Base-by-base conservation (phyloP, 2,888 invertebrate genomes). In the Aporophyla nigra region DNA sequence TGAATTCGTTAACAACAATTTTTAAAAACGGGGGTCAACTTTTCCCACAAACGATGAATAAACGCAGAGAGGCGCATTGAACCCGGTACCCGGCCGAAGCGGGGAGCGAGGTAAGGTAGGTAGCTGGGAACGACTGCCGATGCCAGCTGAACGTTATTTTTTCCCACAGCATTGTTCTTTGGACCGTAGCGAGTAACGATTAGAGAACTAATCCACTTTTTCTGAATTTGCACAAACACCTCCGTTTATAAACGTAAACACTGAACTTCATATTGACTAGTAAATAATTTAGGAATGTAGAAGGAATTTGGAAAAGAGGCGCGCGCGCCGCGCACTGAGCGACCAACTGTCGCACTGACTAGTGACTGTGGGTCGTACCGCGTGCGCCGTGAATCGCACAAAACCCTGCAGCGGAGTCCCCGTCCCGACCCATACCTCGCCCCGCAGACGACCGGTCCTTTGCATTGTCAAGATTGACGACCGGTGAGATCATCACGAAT, bases 71-170 rank as follows among this genome's bases (percentile, higher is more conserved):
- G 96, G 96, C 96, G 95, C 96, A 96, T 95, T 96, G 96, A 96
- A 96, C 96, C 96, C 96, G 95, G 96, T 93, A 95, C 95, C 95
- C 94, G 93, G 93, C 92, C 90, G 92, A 95, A 93, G 96, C 95
- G 95, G 96, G 95, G 95, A 94, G 95, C 92, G 95, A 92, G 93
- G 93, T 90, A 92, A 92, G 93, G 96, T 95, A 96, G 96, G 95
- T 96, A 95, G 96, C 96, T 95, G 96, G 95, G 96, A 96, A 96
- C 96, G 96, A 95, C 93, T 93, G 96, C 91, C 95, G 95, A 95
- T 95, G 96, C 95, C 96, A 96, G 96, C 96, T 96, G 97, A 95
- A 97, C 97, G 97, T 97, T 97, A 97, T 96, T 97, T 97, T 97
- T 97, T 97, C 97, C 97, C 97, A 97, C 97, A 97, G 96, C 96